phyloP scores from a whole-genome alignment of 37 sponge, comb jelly and placozoan species.

The Agelas oroides region DNA sequence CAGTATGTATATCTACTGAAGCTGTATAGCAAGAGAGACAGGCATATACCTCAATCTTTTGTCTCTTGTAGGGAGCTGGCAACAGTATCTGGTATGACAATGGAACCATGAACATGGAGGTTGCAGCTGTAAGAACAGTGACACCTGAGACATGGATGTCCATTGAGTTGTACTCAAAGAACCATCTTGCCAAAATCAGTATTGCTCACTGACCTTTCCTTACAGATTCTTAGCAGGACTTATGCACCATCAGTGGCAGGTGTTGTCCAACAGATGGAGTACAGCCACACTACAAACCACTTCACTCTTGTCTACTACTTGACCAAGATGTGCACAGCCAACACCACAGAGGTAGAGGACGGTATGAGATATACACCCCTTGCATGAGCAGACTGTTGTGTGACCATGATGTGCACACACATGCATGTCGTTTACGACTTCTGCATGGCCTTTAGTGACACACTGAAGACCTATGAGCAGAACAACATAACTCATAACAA shows the following conservation, averaged over 20 bases:
- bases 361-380: no score
- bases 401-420: no score
- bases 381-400: no score
- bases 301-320: slow-evolving; percentile 63
- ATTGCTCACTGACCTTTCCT: not conserved
- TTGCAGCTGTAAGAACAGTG: slow-evolving; percentile 44
- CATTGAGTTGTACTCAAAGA: no score
- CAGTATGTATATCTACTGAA: slow-evolving; percentile 31
- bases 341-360: slow-evolving; percentile 65
- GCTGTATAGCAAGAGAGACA: no score
- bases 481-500: no score
- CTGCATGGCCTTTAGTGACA: no score
- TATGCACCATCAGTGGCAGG: slow-evolving; percentile 88
- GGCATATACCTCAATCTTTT: no score
- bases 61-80: slow-evolving; percentile 37
- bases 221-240: slow-evolving; percentile 71
- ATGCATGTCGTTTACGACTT: no score
- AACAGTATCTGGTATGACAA: slow-evolving; percentile 64
- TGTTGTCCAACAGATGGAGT: slow-evolving; percentile 53
- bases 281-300: slow-evolving; percentile 44
- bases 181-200: no score
- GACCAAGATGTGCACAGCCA: slow-evolving; percentile 28
- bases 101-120: slow-evolving; percentile 55
- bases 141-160: no score
- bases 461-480: no score